Conservation (phyloP, 2,113 vertebrate species). For the Laticauda colubrina region DNA sequence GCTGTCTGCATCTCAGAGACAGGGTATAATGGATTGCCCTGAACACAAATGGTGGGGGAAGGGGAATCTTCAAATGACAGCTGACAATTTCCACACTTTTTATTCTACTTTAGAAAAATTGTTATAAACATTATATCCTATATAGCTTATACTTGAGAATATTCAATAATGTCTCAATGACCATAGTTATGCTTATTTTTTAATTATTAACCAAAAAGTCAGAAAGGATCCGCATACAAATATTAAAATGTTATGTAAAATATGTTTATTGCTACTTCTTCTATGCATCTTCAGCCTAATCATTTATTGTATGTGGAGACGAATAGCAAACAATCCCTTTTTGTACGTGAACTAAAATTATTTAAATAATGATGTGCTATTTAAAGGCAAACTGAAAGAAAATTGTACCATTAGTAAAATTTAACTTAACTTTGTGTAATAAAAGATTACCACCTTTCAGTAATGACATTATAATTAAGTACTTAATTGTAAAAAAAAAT, state of each 20-base stretch:
- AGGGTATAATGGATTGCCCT: neutral
- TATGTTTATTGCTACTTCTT: neutral
- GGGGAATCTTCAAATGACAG: neutral
- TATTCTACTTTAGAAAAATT: neutral
- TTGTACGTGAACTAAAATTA: slow-evolving; percentile 54
- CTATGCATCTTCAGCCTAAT: slow-evolving; percentile 34
- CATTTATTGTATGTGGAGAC: neutral
- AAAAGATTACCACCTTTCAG: slow-evolving; percentile 64
- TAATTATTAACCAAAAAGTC: neutral
- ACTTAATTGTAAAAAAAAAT: slow-evolving; percentile 54
- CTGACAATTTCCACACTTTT: neutral
- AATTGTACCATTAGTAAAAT: slow-evolving; percentile 72
- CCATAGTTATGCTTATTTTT: neutral
- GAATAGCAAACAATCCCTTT: slow-evolving; percentile 50
- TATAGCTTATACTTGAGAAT: neutral
- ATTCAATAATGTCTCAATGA: neutral
- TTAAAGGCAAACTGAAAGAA: slow-evolving; percentile 69
- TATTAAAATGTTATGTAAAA: neutral
- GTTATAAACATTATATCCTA: neutral
- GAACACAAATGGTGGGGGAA: neutral
- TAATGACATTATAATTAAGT: slow-evolving; percentile 62
- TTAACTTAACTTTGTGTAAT: slow-evolving; percentile 63
- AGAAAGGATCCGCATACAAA: neutral
- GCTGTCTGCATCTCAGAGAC: neutral
- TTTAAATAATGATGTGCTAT: slow-evolving; percentile 69